Conservation (phyloP, 92 coral and sea anemone genomes). For the Epizoanthus fatuus region DNA sequence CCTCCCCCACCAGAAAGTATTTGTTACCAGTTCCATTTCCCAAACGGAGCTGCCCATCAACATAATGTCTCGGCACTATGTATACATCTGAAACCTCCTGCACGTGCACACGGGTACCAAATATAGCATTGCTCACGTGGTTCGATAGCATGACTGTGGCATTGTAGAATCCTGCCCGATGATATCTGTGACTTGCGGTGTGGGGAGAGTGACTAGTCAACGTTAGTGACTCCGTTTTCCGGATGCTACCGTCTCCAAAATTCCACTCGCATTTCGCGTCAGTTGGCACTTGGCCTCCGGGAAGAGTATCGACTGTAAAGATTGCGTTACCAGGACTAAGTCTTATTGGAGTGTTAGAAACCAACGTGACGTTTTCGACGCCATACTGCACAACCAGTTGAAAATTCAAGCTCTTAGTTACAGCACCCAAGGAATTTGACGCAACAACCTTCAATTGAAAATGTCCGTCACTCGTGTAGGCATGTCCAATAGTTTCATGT, state of each 20-base stretch:
- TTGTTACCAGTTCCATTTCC: constrained; percentile 76
- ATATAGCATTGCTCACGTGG: constrained; percentile 76
- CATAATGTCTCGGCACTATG: constrained; percentile 45
- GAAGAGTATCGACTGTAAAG: constrained; percentile 50
- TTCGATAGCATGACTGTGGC: constrained; percentile 84
- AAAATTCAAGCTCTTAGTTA: constrained; percentile 33
- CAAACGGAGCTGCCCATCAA: constrained; percentile 45
- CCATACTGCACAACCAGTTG: constrained; percentile 77
- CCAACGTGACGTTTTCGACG: constrained; percentile 66
- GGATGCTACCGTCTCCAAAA: constrained; percentile 73
- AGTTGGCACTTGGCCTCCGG: constrained; percentile 76
- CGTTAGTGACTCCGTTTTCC: constrained; percentile 42
- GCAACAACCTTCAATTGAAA: constrained; percentile 73
- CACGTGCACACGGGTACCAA: constrained; percentile 62
- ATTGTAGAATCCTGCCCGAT: constrained; percentile 61
- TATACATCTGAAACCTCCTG: constrained; percentile 50
- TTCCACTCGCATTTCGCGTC: constrained; percentile 72
- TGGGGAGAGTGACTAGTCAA: constrained; percentile 41
- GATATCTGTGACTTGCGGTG: constrained; percentile 59
- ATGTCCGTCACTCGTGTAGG: constrained; percentile 70
- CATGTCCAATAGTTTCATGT: constrained; percentile 64
- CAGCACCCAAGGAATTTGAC: constrained; percentile 78
- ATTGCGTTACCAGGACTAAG: constrained; percentile 67
- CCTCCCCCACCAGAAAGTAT: constrained; percentile 65
- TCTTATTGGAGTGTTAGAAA: constrained; percentile 71